Evolutionary conservation across 2,797 vertebrate species (phyloP).

Genomic region (Anas flavirostris): DNA sequence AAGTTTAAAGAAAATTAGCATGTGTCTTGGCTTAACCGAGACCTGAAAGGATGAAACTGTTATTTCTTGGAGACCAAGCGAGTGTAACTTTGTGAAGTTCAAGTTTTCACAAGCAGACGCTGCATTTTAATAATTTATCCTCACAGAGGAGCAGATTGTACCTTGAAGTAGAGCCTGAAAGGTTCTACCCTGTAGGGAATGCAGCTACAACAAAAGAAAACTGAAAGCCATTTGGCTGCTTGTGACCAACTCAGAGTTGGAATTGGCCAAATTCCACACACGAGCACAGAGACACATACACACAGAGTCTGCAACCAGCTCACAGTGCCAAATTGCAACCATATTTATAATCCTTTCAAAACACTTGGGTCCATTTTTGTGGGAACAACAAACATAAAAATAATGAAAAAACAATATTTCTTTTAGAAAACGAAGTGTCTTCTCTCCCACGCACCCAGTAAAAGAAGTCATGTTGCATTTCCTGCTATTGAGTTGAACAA

Average conservation of each 20-base stretch:
- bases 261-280: conserved; percentile 42
- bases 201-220: conserved; percentile 73
- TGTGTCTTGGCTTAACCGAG: conserved; percentile 56
- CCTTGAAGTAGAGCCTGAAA: conserved; percentile 64
- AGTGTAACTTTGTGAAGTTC: conserved; percentile 19
- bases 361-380: conserved; percentile 30
- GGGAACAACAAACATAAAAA: conserved; percentile 73
- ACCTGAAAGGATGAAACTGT: conserved; percentile 27
- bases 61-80: conserved; percentile 50
- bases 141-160: conserved; percentile 55
- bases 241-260: conserved; percentile 1
- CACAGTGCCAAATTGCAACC: conserved; percentile 74
- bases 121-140: conserved; percentile 72
- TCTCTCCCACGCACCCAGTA: not conserved
- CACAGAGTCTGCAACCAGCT: not conserved
- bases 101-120: conserved; percentile 55
- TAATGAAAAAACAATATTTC: conserved; percentile 64
- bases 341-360: conserved; percentile 82
- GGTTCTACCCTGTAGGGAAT: conserved; percentile 70
- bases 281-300: conserved; percentile 58
- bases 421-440: not conserved
- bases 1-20: conserved; percentile 45
- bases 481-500: not conserved
- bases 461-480: conserved; percentile 35
- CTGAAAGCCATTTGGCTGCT: conserved; percentile 71